These are phyloP conservation scores for Saimiri boliviensis DNA, from an alignment of 2,113 vertebrate species.

Conservation along the genomic window DNA sequence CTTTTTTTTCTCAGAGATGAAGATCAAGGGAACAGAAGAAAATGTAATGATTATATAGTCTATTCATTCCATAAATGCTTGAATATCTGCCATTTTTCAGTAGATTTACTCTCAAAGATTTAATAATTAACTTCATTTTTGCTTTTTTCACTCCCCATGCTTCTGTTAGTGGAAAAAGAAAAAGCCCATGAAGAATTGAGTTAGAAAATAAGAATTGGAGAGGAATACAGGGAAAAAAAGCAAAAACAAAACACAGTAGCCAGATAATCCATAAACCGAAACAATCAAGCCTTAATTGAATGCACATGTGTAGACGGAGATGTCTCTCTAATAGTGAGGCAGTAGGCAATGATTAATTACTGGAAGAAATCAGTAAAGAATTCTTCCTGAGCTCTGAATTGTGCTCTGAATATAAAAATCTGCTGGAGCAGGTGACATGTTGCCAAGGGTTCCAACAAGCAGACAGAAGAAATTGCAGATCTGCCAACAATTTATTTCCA, in stretches of 20 bases:
- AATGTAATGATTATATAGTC: not conserved
- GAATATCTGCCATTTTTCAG: not conserved
- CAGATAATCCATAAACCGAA: constrained; percentile 48
- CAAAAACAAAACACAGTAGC: not conserved
- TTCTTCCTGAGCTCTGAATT: constrained; percentile 61
- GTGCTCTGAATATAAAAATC: constrained; percentile 74
- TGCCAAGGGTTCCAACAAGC: constrained; percentile 57
- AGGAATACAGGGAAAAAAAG: not conserved
- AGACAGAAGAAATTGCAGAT: constrained; percentile 66
- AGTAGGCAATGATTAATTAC: constrained; percentile 72
- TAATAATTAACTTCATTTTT: not conserved
- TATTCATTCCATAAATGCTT: not conserved
- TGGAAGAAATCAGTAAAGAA: constrained; percentile 59
- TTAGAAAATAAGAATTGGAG: not conserved
- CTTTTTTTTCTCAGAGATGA: not conserved
- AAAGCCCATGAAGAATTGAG: constrained; percentile 6
- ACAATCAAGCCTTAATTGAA: constrained; percentile 61
- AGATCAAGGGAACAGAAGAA: not conserved
- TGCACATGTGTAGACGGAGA: constrained; percentile 27
- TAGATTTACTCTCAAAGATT: not conserved
- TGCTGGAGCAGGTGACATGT: constrained; percentile 60
- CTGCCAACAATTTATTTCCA: constrained; percentile 70
- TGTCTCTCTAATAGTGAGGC: constrained; percentile 23
- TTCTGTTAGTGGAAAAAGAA: not conserved
- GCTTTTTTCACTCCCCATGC: not conserved